phyloP scores from a whole-genome alignment of 2,113 vertebrate genomes.

The Brachypodius melanocephalos region DNA sequence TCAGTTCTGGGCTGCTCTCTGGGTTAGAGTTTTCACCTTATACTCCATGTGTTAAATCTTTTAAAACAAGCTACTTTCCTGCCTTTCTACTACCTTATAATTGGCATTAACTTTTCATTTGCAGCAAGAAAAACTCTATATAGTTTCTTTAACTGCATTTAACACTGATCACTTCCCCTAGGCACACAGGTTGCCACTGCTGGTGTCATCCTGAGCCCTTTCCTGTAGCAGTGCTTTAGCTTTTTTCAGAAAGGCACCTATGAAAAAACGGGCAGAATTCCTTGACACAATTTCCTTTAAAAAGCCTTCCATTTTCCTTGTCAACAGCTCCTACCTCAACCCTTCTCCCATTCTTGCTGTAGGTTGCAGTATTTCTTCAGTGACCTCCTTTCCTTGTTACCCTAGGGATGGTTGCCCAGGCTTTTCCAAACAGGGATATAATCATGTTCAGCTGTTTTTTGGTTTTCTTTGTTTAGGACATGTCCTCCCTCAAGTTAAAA shows the following conservation, averaged over 20 bases:
- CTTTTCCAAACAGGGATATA: slow-evolving; percentile 33
- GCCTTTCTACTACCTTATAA: not conserved
- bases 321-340: not conserved
- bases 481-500: slow-evolving; percentile 2
- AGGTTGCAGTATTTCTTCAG: slow-evolving; percentile 11
- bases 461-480: slow-evolving; percentile 8
- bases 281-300: not conserved
- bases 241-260: not conserved
- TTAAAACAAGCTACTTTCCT: not conserved
- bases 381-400: slow-evolving; percentile 40
- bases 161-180: not conserved
- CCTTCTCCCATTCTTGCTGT: not conserved
- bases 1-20: not conserved
- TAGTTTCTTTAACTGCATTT: not conserved
- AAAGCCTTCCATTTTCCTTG: not conserved
- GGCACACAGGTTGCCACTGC: not conserved
- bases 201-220: not conserved
- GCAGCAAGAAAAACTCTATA: not conserved
- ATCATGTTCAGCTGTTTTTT: slow-evolving; percentile 19
- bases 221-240: not conserved
- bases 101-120: not conserved
- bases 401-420: slow-evolving; percentile 44
- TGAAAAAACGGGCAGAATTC: not conserved
- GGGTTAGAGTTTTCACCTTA: not conserved
- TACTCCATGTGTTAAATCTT: not conserved